Evolutionary conservation across 1,140 invertebrate genomes (phyloP).

Genomic region (Antheraea pernyi): DNA sequence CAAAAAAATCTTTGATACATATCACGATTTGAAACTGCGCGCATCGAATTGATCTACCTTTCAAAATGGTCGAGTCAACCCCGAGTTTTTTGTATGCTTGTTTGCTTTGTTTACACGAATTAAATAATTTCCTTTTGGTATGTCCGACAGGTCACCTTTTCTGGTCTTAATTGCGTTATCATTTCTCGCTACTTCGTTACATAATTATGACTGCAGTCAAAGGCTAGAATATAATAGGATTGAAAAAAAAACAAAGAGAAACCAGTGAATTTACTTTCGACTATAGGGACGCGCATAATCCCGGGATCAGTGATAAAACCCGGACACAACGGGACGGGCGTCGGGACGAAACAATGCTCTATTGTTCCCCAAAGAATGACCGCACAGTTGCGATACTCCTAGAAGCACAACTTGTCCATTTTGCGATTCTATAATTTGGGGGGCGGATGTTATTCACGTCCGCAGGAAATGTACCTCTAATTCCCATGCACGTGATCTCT

Average conservation of each 20-base stretch:
- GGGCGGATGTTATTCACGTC: too few species aligned
- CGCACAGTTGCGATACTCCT: neutral
- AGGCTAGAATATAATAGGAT: neutral
- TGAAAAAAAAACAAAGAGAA: neutral
- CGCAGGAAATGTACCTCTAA: too few species aligned
- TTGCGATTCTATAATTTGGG: neutral
- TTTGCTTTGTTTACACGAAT: too few species aligned
- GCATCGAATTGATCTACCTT: too few species aligned
- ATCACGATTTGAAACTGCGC: too few species aligned
- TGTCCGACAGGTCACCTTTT: neutral
- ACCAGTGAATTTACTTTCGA: constrained; percentile 2
- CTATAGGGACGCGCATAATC: constrained; percentile 11
- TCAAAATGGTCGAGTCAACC: too few species aligned
- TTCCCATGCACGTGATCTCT: too few species aligned
- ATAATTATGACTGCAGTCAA: neutral
- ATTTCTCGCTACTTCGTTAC: neutral
- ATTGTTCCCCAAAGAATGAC: constrained; percentile 13
- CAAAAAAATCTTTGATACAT: too few species aligned
- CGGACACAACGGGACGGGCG: constrained; percentile 14
- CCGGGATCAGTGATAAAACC: constrained; percentile 15
- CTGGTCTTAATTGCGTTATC: too few species aligned
- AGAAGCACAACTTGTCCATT: neutral
- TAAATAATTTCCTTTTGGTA: neutral
- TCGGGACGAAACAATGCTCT: constrained; percentile 16
- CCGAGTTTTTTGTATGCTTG: too few species aligned